These are phyloP conservation scores for Achlya flavicornis DNA, from an alignment of 2,888 invertebrate genomes.

Conservation along the genomic window DNA sequence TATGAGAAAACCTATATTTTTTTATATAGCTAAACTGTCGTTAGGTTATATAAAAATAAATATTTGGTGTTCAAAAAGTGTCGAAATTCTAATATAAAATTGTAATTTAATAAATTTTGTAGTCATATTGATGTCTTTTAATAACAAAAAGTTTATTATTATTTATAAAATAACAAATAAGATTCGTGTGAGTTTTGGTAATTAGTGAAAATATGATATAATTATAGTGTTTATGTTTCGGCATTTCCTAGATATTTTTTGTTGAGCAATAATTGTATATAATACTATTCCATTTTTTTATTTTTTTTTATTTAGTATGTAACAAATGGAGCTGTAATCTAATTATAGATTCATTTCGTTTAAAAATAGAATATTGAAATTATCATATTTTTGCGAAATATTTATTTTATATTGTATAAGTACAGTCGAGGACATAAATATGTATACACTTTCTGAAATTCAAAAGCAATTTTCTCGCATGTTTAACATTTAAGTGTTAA, in stretches of 20 bases:
- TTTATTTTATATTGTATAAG: constrained; percentile 6
- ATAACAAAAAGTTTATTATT: constrained; percentile 33
- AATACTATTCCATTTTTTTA: neutral
- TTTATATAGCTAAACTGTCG: constrained; percentile 80
- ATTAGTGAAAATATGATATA: neutral
- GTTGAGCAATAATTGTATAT: neutral
- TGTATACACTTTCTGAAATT: no score
- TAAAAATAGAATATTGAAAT: constrained; percentile 8
- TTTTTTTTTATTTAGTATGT: constrained; percentile 1
- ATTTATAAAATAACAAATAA: neutral
- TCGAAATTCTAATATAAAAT: constrained; percentile 60
- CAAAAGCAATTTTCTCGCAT: no score
- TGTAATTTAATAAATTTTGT: constrained; percentile 59
- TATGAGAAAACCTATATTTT: constrained; percentile 69
- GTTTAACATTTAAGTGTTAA: no score
- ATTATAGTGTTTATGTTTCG: neutral
- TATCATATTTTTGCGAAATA: constrained; percentile 7
- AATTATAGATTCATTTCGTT: constrained; percentile 20
- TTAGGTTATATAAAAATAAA: constrained; percentile 68
- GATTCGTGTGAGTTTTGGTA: constrained; percentile 11
- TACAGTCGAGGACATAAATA: no score
- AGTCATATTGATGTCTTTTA: constrained; percentile 57
- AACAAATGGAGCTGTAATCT: constrained; percentile 21
- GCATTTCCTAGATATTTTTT: neutral
- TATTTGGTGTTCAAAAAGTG: constrained; percentile 77